Evolutionary conservation across 2,888 invertebrate genomes (phyloP), one percentile per base, ranked within the genome.

Genomic region (Noctua fimbriata): DNA sequence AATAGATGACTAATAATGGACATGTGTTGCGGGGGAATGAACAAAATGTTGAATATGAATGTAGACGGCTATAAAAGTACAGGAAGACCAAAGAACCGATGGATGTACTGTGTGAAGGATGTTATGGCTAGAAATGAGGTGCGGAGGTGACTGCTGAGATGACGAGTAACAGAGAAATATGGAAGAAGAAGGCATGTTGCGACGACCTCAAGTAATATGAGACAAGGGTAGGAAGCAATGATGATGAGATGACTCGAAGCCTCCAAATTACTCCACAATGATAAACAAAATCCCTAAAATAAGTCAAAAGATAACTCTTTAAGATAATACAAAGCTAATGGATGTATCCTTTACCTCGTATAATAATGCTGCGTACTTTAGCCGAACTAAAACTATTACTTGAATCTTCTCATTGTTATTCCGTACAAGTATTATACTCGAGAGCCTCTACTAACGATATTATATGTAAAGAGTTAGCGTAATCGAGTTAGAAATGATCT

Each of bases 321-420:
- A 58, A 41, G 24, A 55, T 75, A 70, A 28, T 10, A 1, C 52
- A 52, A n/a, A 24, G 16, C 18, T 28, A 36, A 36, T 24, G 16
- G 24, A 32, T 32, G 21, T 21, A 65, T 24, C 24, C 36, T 66
- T 21, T 41, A 49, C 12, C n/a, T 70, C 44, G 18, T 63, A 65
- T 36, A n/a, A 67, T 58, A 36, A 60, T 67, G 24, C 36, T 70
- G 18, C 41, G 12, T n/a, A 41, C 58, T 84, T 67, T 28, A 66
- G 9, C 63, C 44, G 6, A 14, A 73, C 55, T 63, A 21, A 76
- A 73, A 75, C 74, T 67, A 80, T 79, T 76, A 60, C 58, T 69
- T 21, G 14, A 14, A 32, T 55, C 72, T n/a, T 66, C 72, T 75
- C 76, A 85, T 87, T 85, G 73, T 85, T 73, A 87, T 85, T 85